Evolutionary conservation across 2,888 invertebrate genomes (phyloP).

Genomic region (Petrophora chlorosata): DNA sequence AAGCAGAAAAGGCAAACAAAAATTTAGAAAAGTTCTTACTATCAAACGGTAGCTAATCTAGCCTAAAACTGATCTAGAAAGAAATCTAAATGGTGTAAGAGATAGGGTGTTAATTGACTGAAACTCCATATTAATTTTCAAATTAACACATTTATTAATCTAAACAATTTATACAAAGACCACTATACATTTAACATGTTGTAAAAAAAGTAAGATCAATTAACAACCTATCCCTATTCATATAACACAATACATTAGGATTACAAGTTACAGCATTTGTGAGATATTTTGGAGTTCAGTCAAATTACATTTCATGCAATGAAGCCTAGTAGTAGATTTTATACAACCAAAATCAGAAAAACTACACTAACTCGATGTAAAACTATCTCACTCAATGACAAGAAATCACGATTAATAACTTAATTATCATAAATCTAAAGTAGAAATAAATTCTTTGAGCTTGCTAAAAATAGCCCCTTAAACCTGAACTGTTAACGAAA

Average conservation of each 20-base stretch:
- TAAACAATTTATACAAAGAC: slow-evolving; percentile 77
- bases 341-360: slow-evolving; percentile 49
- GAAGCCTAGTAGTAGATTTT: slow-evolving; percentile 32
- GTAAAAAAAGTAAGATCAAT: slow-evolving; percentile 75
- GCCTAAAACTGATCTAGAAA: slow-evolving; percentile 9
- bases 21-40: neutral
- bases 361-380: slow-evolving; percentile 49
- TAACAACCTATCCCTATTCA: slow-evolving; percentile 79
- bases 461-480: slow-evolving; percentile 34
- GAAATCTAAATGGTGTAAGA: slow-evolving; percentile 51
- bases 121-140: slow-evolving; percentile 79
- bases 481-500: slow-evolving; percentile 55
- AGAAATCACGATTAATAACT: slow-evolving; percentile 56
- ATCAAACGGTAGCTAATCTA: slow-evolving; percentile 4
- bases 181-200: slow-evolving; percentile 71
- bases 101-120: slow-evolving; percentile 84
- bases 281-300: slow-evolving; percentile 78
- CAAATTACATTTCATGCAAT: slow-evolving; percentile 64
- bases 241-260: slow-evolving; percentile 52
- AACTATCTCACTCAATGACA: slow-evolving; percentile 73
- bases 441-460: slow-evolving; percentile 33
- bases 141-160: slow-evolving; percentile 79
- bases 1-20: slow-evolving; percentile 44
- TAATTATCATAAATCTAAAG: slow-evolving; percentile 39
- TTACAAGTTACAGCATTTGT: slow-evolving; percentile 49